Percentiles rank a stretch among this genome's conserved stretches.
phyloP scores from a whole-genome alignment of 2,797 vertebrate species.

The Oophaga sylvatica region DNA sequence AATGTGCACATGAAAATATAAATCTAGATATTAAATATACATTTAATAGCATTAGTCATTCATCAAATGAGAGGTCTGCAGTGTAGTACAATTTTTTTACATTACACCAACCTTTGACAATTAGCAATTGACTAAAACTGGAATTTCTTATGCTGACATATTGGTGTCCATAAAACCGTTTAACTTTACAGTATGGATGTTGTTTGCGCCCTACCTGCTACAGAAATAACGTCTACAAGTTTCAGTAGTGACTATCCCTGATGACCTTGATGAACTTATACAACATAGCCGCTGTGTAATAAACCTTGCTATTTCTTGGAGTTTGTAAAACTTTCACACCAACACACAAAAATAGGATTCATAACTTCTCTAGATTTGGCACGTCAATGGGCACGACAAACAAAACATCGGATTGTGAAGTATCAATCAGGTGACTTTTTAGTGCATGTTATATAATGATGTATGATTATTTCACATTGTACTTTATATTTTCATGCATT shows the following conservation, averaged over 20 bases:
- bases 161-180: neutral
- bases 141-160: neutral
- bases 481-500: neutral
- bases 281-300: neutral
- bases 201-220: neutral
- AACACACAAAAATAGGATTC: neutral
- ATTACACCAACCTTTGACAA: neutral
- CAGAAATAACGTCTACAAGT: neutral
- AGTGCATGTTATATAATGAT: neutral
- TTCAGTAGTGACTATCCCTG: slow-evolving; percentile 1
- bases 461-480: neutral
- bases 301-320: neutral
- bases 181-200: neutral
- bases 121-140: neutral
- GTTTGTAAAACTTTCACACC: neutral
- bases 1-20: too few species aligned
- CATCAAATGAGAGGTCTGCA: neutral
- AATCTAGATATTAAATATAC: too few species aligned
- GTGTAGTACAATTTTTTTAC: neutral
- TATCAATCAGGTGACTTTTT: neutral
- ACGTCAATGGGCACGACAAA: neutral
- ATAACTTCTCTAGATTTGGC: neutral
- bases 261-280: neutral
- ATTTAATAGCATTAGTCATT: too few species aligned
- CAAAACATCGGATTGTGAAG: neutral